Conservation (phyloP, 1,140 invertebrate species). For the Penaeus indicus region DNA sequence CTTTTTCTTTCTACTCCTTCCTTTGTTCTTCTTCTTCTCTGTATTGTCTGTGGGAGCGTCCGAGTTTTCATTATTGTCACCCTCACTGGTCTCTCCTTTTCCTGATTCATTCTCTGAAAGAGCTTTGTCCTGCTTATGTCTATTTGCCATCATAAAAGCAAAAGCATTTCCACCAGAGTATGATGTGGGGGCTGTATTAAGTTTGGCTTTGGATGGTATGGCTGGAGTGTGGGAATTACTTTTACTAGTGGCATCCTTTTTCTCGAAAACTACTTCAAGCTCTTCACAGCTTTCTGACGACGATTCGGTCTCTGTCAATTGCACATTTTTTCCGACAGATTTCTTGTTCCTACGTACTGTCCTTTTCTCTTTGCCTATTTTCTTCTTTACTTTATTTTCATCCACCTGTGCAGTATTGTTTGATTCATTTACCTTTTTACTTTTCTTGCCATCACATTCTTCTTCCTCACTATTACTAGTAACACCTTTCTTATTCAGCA, state of each 20-base stretch:
- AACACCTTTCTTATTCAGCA: too few relatives aligned
- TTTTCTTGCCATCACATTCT: not conserved
- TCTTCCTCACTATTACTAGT: too few relatives aligned
- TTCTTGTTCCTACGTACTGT: not conserved
- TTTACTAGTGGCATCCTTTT: too few relatives aligned
- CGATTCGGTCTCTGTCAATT: too few relatives aligned
- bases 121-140: not conserved
- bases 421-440: not conserved
- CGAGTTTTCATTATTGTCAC: not conserved
- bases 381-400: not conserved
- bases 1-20: too few relatives aligned
- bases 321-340: too few relatives aligned
- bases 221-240: not conserved
- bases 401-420: not conserved
- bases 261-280: too few relatives aligned
- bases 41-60: too few relatives aligned
- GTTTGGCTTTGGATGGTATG: not conserved
- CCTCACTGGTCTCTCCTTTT: not conserved
- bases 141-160: conserved; percentile 12
- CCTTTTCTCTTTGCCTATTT: not conserved
- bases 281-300: too few relatives aligned
- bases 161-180: not conserved
- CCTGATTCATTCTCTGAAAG: not conserved
- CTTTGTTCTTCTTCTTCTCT: too few relatives aligned
- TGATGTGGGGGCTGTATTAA: not conserved